Evolutionary conservation across 92 coral and sea anemone genomes (phyloP), one percentile per base, ranked within the genome.

Genomic region (Siderastrea siderea): DNA sequence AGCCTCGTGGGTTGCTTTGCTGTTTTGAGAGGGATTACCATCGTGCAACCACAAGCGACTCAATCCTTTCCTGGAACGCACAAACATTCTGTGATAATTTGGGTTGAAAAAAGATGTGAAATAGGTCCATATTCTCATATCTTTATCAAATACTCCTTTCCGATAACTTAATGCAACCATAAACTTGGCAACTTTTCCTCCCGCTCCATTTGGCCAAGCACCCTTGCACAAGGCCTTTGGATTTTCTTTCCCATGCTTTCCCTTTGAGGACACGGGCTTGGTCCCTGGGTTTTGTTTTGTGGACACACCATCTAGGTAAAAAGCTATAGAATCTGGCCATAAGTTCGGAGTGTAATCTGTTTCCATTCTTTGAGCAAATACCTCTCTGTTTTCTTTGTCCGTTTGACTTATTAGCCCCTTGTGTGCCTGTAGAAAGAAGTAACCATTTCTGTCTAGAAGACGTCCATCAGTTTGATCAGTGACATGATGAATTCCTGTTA

Each of bases 151-250:
- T 68, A 88, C 90, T n/a, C 92, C 93, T 62, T 89, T 81, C 53
- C 85, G 68, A 65, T 83, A 67, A 52, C 69, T 68, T 54, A 88
- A 77, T 52, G 94, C 92, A 48, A 78, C 94, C 74, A 88, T 84
- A 12, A 84, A 26, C 53, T 92, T 83, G 53, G 66, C 89, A 1
- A 83, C 74, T 74, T 88, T 89, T 19, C 94, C 87, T 73, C 94
- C 92, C 38, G 92, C 82, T 88, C 94, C 94, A 1, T 85, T 91
- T 91, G 5, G 92, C 86, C 51, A 84, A 84, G 65, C 92, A 84
- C 47, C 88, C 88, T 16, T 45, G 74, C 11, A 13, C n/a, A 15
- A 89, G 73, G 46, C 90, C 93, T 88, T 92, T 90, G 13, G 60
- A 57, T 6, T 53, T 91, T 71, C 74, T 82, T 73, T 89, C 43